These are phyloP conservation scores for Nothobranchius kuhntae DNA, from an alignment of 2,113 vertebrate species.

Conservation along the genomic window DNA sequence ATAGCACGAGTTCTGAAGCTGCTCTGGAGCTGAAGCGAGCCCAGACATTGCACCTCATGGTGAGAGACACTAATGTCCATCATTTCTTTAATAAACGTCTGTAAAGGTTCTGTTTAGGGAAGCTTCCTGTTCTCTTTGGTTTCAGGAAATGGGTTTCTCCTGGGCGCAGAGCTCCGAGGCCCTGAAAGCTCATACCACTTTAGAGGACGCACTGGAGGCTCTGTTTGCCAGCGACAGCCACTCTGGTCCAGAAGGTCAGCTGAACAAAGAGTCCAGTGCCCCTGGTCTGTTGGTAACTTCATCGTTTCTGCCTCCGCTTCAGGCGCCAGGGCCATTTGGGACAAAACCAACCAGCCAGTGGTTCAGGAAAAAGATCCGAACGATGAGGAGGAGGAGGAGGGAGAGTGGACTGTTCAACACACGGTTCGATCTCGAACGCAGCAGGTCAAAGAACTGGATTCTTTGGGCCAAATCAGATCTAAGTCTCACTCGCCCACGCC, in stretches of 20 bases:
- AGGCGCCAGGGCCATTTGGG: constrained; percentile 6
- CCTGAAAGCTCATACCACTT: constrained; percentile 63
- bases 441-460: constrained; percentile 4
- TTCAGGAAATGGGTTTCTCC: constrained; percentile 78
- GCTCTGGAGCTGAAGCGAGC: constrained; percentile 77
- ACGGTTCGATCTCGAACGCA: constrained; percentile 11
- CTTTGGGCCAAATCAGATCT: background rate
- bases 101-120: background rate
- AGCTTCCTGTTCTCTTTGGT: background rate
- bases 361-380: background rate
- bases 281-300: background rate
- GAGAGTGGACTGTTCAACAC: constrained; percentile 39
- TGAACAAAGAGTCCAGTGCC: background rate
- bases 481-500: constrained; percentile 32
- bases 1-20: constrained; percentile 66
- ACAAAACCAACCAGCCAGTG: rapidly evolving
- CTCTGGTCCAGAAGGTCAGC: constrained; percentile 8
- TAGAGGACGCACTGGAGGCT: constrained; percentile 73
- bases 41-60: constrained; percentile 74
- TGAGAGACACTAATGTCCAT: constrained; percentile 18
- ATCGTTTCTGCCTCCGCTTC: background rate
- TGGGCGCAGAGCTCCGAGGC: constrained; percentile 72
- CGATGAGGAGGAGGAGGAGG: background rate
- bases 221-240: constrained; percentile 49
- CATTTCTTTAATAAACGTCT: background rate